A percentile compares a stretch with the other conserved stretches of the same genome.
These are phyloP conservation scores for Lamellibrachia satsuma DNA, from an alignment of 2,888 invertebrate species.

Conservation along the genomic window DNA sequence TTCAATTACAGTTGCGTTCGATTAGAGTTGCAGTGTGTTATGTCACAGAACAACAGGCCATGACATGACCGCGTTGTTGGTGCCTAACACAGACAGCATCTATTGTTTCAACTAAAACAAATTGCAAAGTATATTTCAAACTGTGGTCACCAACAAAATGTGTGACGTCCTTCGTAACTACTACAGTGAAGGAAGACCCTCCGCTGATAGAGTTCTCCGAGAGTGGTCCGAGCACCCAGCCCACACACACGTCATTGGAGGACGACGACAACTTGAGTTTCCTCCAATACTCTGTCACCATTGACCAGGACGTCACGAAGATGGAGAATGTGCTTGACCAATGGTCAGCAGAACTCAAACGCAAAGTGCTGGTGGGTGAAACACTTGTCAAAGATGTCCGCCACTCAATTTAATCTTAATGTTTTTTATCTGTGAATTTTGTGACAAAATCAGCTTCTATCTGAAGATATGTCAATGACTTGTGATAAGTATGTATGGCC, in stretches of 20 bases:
- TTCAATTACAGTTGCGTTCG: no score
- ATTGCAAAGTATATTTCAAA: no score
- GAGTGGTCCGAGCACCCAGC: not conserved
- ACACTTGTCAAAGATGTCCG: not conserved
- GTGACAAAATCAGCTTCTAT: not conserved
- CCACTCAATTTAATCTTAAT: not conserved
- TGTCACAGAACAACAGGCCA: no score
- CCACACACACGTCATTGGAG: not conserved
- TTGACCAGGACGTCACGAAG: slow-evolving; percentile 55
- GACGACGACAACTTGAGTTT: not conserved
- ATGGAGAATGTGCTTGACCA: slow-evolving; percentile 59
- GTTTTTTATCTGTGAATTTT: not conserved
- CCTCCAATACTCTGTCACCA: slow-evolving; percentile 3
- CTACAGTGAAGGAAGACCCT: not conserved
- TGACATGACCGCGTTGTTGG: no score
- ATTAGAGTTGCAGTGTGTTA: no score
- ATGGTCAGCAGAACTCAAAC: slow-evolving; percentile 60
- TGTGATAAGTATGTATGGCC: no score
- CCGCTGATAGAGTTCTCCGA: not conserved
- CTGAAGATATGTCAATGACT: no score
- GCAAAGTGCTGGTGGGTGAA: slow-evolving; percentile 56
- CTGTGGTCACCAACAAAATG: not conserved
- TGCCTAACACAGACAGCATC: no score
- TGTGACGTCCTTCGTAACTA: not conserved
- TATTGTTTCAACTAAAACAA: no score